Base-by-base conservation (phyloP, 2,888 invertebrate genomes). In the Abrostola triplasia region DNA sequence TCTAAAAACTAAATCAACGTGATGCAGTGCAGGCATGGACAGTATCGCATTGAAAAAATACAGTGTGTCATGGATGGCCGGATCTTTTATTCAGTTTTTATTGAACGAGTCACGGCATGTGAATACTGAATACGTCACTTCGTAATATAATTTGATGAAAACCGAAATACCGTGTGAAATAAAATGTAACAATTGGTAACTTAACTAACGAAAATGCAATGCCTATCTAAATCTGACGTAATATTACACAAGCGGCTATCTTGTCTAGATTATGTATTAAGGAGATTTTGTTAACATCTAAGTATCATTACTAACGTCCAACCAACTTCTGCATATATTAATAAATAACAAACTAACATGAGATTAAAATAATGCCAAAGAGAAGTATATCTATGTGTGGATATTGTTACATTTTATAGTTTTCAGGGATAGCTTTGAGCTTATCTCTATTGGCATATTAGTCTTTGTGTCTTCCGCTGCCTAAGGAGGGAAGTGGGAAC, bases 11-110 rank as follows among this genome's bases (percentile, higher is more conserved):
- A n/a, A 79, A 80, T 79, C 79, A 81, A 77, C 79, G 78, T 74
- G 70, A 80, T 83, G 84, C 84, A 83, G 75, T 60, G 48, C 40
- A 47, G 53, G 73, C 4, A 24, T 4, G 4, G 24, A 24, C 37
- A 9, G 52, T 52, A 66, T 50, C 48, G 24, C 65, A 76, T 64
- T 80, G 70, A 81, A 82, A 72, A 77, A 81, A 82, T 70, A 77
- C 64, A 56, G 36, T 54, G 48, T 48, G 84, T 84, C 82, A 87
- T 80, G 88, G 88, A 84, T 83, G 84, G 82, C 64, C 79, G 86
- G 72, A 74, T 81, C 84, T 83, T 85, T 86, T 87, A 81, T 83
- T 68, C 74, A 80, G 80, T 74, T 85, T 87, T 85, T 78, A 86
- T 84, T 64, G 66, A 80, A 66, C 73, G 64, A 81, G 81, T 84